Base-by-base conservation (phyloP, 2,797 vertebrate species). In the Peromyscus nudipes region DNA sequence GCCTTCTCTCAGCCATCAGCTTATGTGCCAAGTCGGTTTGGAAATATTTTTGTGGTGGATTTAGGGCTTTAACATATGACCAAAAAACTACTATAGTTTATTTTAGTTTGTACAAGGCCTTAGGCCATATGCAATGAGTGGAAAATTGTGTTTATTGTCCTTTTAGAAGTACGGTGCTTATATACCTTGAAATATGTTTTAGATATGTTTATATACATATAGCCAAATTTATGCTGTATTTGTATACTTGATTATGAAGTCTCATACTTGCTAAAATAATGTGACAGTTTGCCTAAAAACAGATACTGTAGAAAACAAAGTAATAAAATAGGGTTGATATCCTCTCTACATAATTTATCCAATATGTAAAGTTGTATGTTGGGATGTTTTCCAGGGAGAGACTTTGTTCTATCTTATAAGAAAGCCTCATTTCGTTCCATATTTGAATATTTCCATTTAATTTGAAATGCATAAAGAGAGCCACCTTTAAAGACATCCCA, bases 141-240 rank as follows among this genome's bases (percentile, higher is more conserved):
- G 87, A 81, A 97, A 98, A 95, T 73, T 77, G 31, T 96, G 95
- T 98, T 98, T 97, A 92, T 96, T 97, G 92, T 97, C 86, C 92
- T 97, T 98, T 89, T 73, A 64, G 60, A 76, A 94, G 49, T 60
- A 62, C 71, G 49, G 81, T 71, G 89, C 34, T 55, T 76, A 65
- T 34, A 46, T 60, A 80, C 49, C 84, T 91, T 88, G 77, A 96
- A 65, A 91, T 87, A 88, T 46, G 82, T 75, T 89, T 84, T 92
- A 94, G 37, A 52, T 65, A 52, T 4, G 10, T 67, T 43, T 95
- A 55, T 89, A 87, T 84, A 76, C 76, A 91, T 83, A 27, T n/a
- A 91, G 64, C 65, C 92, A 84, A 69, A 88, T 92, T 84, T 91
- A 86, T 43, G 75, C 73, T 43, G 49, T 71, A 84, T 60, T 60